phyloP scores from a whole-genome alignment of 2,888 invertebrate genomes.

The Drosophila phalerata region DNA sequence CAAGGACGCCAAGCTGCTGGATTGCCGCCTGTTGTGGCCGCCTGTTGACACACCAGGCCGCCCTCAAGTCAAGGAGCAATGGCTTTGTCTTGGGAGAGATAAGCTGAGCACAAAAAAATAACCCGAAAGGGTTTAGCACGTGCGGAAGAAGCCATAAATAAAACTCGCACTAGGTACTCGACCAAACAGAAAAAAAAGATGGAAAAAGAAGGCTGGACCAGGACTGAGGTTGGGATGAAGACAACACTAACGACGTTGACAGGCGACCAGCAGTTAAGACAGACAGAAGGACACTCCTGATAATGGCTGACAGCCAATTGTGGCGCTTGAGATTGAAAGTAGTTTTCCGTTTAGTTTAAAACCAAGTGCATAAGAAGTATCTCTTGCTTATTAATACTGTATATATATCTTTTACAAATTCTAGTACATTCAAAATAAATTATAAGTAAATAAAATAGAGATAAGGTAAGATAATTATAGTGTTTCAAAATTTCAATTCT shows the following conservation, averaged over 20 bases:
- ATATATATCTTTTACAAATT: no score
- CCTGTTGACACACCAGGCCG: conserved; percentile 67
- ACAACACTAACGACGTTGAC: conserved; percentile 56
- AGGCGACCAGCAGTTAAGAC: conserved; percentile 46
- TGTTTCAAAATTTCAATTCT: no score
- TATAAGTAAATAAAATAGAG: neutral
- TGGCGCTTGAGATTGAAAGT: conserved; percentile 12
- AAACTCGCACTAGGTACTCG: conserved; percentile 61
- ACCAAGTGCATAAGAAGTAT: neutral
- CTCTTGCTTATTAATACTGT: neutral
- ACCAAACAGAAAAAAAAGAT: conserved; percentile 7
- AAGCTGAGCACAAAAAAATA: conserved; percentile 32
- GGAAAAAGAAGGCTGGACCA: conserved; percentile 6
- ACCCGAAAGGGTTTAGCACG: conserved; percentile 74
- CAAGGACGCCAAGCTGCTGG: conserved; percentile 33
- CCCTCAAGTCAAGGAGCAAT: conserved; percentile 63
- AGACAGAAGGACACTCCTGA: conserved; percentile 46
- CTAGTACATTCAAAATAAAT: neutral
- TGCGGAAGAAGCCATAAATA: conserved; percentile 70
- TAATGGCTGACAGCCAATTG: conserved; percentile 75
- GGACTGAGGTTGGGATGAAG: conserved; percentile 1
- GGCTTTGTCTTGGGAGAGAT: conserved; percentile 46
- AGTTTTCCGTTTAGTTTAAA: neutral
- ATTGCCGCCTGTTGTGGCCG: conserved; percentile 54
- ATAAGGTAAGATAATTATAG: no score